Base-by-base conservation (phyloP, 2,888 invertebrate species). In the Agelastica alni region DNA sequence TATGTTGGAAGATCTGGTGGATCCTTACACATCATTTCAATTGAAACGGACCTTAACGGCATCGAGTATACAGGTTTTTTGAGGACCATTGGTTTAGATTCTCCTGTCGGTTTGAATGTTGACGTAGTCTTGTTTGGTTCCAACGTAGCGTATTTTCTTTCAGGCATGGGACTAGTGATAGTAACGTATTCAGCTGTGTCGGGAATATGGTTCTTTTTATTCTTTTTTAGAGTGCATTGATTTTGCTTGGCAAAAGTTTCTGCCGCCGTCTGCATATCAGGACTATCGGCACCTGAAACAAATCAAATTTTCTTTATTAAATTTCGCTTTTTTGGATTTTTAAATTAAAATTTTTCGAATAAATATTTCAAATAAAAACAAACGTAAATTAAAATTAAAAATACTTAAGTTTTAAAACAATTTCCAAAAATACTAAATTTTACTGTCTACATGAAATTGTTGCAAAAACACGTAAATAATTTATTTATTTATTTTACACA, bases 21-120 rank as follows among this genome's bases (percentile, higher is more conserved):
- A 46, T 70, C 69, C 51, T 69, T 68, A 46, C 65, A 68, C 59
- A 67, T 64, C 64, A 68, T 64, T 55, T 70, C 71, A 28, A 63
- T 64, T 37, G 71, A 65, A 22, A 66, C 77, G 3, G 78, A 76
- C 58, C 77, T 72, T 9, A 79, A 71, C 59, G 79, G 77, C 55
- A 75, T 70, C 18, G 83, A 79, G 60, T 83, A 75, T 26, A 79
- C 79, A 31, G 86, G 85, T 73, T 85, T 89, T 64, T 85, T 84
- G 77, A 91, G 83, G 65, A 93, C 85, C 65, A 88, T 85, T 10
- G 93, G 93, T 78, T 92, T 93, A 45, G 87, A 85, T 73, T 91
- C 88, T 55, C 88, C 82, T 70, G 87, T 86, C 5, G 89, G 89
- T 74, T 88, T 89, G 57, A 84, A 82, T 58, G 82, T 80, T 22